Evolutionary conservation across 2,797 vertebrate species (phyloP), one percentile per base, ranked within the genome.

Genomic region (Lacerta viridis): DNA sequence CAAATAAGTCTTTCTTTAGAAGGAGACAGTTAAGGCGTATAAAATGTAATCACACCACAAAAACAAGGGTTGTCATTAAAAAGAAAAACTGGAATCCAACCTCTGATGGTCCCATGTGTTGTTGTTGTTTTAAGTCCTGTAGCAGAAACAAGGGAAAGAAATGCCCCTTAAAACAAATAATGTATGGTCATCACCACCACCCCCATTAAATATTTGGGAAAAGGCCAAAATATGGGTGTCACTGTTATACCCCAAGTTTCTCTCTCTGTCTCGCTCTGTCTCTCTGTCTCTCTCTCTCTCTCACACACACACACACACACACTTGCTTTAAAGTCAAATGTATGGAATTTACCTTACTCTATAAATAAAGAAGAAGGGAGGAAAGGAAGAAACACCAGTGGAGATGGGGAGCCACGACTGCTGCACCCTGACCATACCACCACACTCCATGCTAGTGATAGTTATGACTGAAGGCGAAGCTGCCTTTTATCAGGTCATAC

Each of bases 11-110:
- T 83, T 76, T 80, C 39, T 64, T 81, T 75, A 39, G 15, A 76
- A 85, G 33, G 25, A 41, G 29, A 36, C 50, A 25, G 8, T 39
- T 33, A 77, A 61, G 8, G 9, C 33, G 3, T n/a, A 75, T 76
- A 23, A 46, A 29, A 80, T 80, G 41, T 83, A 83, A 72, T 55
- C 72, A 55, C 50, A 43, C 68, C 61, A 39, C 55, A 79, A 80
- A 85, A 85, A 66, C n/a, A 68, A 89, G 23, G 75, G 41, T 86
- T 89, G 33, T 75, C 59, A 77, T 86, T 85, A 74, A 61, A 81
- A 74, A 68, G 59, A 41, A 29, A 29, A 13, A 61, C 76, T 77
- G 55, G 66, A 85, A 89, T 66, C 17, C 20, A 81, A 77, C 23
- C 36, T 5, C 20, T 33, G 41, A n/a, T 25, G 20, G 41, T 43